Percentiles rank a stretch among this genome's conserved stretches.
These are phyloP conservation scores for Selene dorsalis DNA, from an alignment of 2,797 vertebrate species.

Conservation along the genomic window DNA sequence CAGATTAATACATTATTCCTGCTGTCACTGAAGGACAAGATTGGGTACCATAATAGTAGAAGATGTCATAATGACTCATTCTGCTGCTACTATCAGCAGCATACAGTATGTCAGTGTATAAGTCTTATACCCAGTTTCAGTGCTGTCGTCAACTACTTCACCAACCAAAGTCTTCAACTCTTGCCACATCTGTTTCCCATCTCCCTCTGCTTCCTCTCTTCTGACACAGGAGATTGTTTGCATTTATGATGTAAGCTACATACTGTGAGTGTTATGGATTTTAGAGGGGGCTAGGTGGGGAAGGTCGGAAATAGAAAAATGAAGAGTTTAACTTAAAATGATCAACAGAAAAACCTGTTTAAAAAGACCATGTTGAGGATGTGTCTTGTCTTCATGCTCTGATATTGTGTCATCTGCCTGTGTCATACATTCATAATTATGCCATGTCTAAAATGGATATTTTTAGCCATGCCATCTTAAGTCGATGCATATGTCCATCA, in stretches of 20 bases:
- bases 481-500: not conserved
- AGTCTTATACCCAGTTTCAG: constrained; percentile 17
- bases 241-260: constrained; percentile 63
- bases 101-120: not conserved
- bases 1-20: not conserved
- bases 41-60: not conserved
- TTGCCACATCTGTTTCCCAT: constrained; percentile 80
- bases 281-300: constrained; percentile 35
- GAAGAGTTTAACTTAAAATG: constrained; percentile 18
- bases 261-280: constrained; percentile 60
- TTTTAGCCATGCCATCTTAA: not conserved
- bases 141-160: constrained; percentile 51
- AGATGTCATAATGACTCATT: constrained; percentile 1
- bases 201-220: constrained; percentile 59
- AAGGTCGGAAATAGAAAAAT: constrained; percentile 48
- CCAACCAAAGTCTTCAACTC: constrained; percentile 40
- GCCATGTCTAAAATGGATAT: not conserved
- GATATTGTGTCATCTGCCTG: too few relatives aligned
- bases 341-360: constrained; percentile 45
- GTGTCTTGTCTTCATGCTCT: too few relatives aligned
- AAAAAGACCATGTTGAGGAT: constrained; percentile 7
- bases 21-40: not conserved
- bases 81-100: not conserved
- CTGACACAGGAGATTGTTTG: constrained; percentile 66
- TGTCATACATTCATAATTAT: too few relatives aligned